phyloP scores from a whole-genome alignment of 92 coral and sea anemone species.

The Blastomussa wellsi region DNA sequence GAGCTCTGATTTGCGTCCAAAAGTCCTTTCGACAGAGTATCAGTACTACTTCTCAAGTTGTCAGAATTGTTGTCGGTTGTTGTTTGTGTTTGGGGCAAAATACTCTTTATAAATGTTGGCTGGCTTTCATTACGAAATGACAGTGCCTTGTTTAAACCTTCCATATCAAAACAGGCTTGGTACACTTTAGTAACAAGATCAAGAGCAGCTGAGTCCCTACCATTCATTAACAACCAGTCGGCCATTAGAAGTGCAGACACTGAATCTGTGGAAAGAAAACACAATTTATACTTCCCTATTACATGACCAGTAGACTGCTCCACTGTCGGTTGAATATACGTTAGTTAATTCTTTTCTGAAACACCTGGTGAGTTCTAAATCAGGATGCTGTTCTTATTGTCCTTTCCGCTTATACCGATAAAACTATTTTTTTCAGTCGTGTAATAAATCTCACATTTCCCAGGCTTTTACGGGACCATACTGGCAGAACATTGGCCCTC shows the following conservation, averaged over 20 bases:
- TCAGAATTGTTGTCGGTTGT: not conserved
- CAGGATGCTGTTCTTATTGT: too few relatives aligned
- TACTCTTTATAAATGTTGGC: not conserved
- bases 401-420: too few relatives aligned
- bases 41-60: not conserved
- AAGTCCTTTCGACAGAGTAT: not conserved
- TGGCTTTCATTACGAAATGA: not conserved
- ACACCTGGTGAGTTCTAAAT: too few relatives aligned
- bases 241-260: slow-evolving; percentile 39
- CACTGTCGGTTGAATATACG: too few relatives aligned
- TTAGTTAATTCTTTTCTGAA: too few relatives aligned
- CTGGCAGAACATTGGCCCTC: too few relatives aligned
- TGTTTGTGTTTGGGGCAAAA: not conserved
- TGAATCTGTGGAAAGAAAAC: slow-evolving; percentile 21
- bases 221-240: slow-evolving; percentile 54
- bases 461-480: too few relatives aligned
- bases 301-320: too few relatives aligned
- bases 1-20: not conserved
- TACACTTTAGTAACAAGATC: slow-evolving; percentile 12
- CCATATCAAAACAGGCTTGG: slow-evolving; percentile 3
- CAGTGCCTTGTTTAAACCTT: slow-evolving; percentile 8
- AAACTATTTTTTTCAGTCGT: too few relatives aligned
- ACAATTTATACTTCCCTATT: too few relatives aligned
- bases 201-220: not conserved
- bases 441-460: too few relatives aligned